These are phyloP conservation scores for Leptobrachium ailaonicum DNA, from an alignment of 2,113 vertebrate species.

Conservation along the genomic window DNA sequence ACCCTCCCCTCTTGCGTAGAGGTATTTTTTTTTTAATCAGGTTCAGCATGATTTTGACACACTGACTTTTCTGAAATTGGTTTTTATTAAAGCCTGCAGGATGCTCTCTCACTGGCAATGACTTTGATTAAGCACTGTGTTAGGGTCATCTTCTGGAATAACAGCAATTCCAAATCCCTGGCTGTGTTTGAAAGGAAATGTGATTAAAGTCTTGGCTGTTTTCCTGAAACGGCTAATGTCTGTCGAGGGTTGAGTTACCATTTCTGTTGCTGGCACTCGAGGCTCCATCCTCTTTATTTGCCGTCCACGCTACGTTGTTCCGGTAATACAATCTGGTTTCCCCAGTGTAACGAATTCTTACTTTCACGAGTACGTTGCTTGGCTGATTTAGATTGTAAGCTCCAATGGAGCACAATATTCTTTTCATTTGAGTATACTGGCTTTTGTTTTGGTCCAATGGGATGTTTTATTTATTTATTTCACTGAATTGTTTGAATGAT, in stretches of 20 bases:
- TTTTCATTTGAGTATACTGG: not conserved
- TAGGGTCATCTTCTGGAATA: conserved; percentile 69
- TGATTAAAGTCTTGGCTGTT: conserved; percentile 72
- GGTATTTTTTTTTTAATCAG: conserved; percentile 55
- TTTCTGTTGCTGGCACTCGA: conserved; percentile 51
- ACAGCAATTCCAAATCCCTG: conserved; percentile 66
- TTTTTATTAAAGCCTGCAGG: conserved; percentile 66
- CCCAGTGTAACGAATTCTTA: conserved; percentile 1
- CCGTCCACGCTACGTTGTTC: not conserved
- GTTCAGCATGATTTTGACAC: conserved; percentile 53
- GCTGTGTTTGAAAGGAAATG: conserved; percentile 64
- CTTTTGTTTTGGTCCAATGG: not conserved
- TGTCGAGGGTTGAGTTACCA: conserved; percentile 57
- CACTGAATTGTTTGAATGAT: not conserved
- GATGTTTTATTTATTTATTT: not conserved
- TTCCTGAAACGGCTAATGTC: conserved; percentile 60
- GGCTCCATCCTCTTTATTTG: not conserved
- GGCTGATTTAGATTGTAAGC: not conserved
- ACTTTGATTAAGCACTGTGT: conserved; percentile 71
- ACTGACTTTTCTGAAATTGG: conserved; percentile 55
- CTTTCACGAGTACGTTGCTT: not conserved
- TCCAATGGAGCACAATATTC: not conserved
- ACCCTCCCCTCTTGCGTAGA: conserved; percentile 13
- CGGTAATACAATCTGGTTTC: conserved; percentile 12
- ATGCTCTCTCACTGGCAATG: conserved; percentile 57